Evolutionary conservation across 1,140 invertebrate species (phyloP), one percentile per base, ranked within the genome.

Genomic region (Pollicipes pollicipes): DNA sequence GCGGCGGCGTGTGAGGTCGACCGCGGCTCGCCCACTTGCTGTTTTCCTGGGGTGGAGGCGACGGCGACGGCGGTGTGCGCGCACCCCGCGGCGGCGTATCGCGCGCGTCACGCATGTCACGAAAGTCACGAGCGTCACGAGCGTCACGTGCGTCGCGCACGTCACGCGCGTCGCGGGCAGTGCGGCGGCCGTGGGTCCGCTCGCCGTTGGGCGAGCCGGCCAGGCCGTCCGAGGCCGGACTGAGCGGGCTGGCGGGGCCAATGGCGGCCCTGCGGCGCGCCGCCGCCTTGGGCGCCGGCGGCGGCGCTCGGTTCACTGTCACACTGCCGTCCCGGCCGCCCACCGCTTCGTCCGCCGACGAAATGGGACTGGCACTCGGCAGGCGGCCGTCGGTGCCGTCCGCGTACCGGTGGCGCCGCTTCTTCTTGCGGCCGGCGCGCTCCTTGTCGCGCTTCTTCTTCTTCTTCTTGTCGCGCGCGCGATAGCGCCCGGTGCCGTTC

Each of bases 11-110:
- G 45, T 58, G 45, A 2, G 45, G 45, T 21, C 45, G 45, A 2
- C 45, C 45, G 2, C 30, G 66, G 17, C 69, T 66, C n/a, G 73
- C 72, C 37, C 73, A 66, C 45, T 70, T 71, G 27, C 67, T 70
- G 37, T 27, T 70, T 30, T 72, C 45, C 17, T n/a, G n/a, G n/a
- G n/a, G n/a, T n/a, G n/a, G n/a, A n/a, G n/a, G n/a, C n/a, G n/a
- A n/a, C n/a, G 45, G 45, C 2, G 45, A 58, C 4, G 45, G 45
- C 24, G 45, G 45, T 10, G 45, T 58, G 45, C 45, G 45, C 8
- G 45, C 45, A 2, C 45, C 45, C 6, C 45, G 45, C 4, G 71
- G 70, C 27, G 70, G 71, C 35, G 71, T 68, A 2, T 58, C 45
- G 6, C 45, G 45, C 3, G 8, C 10, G 45, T 58, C 45, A 21